phyloP scores from a whole-genome alignment of 2,888 invertebrate genomes.

The Ceratothoa steindachneri region DNA sequence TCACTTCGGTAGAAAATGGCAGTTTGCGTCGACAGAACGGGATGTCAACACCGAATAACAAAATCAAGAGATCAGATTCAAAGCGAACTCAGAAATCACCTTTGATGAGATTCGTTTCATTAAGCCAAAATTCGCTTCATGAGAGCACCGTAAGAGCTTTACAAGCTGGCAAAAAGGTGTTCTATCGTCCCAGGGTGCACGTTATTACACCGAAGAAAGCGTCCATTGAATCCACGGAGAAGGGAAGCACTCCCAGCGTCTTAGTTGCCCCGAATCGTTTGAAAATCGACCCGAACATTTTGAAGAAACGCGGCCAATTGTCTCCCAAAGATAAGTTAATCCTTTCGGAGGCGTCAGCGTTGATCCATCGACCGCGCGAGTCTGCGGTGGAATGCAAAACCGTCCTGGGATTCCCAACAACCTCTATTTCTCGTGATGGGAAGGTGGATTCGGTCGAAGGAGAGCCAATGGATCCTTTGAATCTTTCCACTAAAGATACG shows the following conservation, averaged over 20 bases:
- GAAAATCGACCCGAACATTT: background rate
- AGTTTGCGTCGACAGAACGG: background rate
- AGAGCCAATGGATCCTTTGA: background rate
- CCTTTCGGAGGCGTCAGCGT: background rate
- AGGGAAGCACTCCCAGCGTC: conserved; percentile 20
- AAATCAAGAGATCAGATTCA: background rate
- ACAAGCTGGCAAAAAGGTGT: conserved; percentile 43
- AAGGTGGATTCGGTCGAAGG: background rate
- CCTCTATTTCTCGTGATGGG: background rate
- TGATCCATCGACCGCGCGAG: background rate
- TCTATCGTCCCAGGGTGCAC: conserved; percentile 40
- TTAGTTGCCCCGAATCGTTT: background rate
- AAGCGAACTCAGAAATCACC: background rate
- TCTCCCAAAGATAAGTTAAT: conserved; percentile 6
- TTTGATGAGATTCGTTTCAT: background rate
- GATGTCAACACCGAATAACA: background rate
- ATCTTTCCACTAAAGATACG: background rate
- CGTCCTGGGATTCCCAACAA: no score
- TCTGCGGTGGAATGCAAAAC: background rate
- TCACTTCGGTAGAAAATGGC: background rate
- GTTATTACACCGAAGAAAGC: conserved; percentile 41
- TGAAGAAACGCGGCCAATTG: background rate
- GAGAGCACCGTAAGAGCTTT: conserved; percentile 32
- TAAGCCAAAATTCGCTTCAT: conserved; percentile 6
- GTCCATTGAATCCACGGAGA: background rate